Conservation (phyloP, 2,888 invertebrate species). For the Pseudeuparius sepicola region DNA sequence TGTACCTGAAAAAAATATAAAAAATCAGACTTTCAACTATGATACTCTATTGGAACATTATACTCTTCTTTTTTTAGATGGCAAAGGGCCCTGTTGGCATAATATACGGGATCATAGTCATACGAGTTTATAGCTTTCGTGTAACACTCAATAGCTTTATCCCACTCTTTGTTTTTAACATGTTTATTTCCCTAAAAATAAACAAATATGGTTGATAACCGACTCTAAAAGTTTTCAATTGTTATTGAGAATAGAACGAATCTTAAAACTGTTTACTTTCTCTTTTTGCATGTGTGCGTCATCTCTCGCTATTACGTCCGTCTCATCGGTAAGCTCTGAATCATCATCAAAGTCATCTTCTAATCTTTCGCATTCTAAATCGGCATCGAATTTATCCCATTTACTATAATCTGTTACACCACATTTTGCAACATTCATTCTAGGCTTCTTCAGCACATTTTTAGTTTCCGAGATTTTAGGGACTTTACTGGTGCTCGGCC, state of each 20-base stretch:
- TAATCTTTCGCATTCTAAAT: constrained; percentile 54
- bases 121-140: constrained; percentile 77
- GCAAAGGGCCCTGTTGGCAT: constrained; percentile 82
- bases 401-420: constrained; percentile 50
- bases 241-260: no score
- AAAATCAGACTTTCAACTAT: constrained; percentile 2
- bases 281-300: constrained; percentile 62
- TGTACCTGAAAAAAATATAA: constrained; percentile 45
- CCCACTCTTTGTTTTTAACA: constrained; percentile 71
- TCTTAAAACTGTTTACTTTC: constrained; percentile 40
- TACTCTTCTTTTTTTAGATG: constrained; percentile 72
- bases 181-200: constrained; percentile 64
- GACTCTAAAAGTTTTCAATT: no score
- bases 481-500: constrained; percentile 10
- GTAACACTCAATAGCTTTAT: constrained; percentile 79
- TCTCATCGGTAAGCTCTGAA: constrained; percentile 42
- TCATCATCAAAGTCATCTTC: constrained; percentile 46
- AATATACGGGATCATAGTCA: constrained; percentile 68
- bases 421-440: constrained; percentile 17
- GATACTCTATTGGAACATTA: no score
- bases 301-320: constrained; percentile 46
- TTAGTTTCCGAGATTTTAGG: constrained; percentile 14
- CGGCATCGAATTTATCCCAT: constrained; percentile 74
- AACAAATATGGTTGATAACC: not conserved
- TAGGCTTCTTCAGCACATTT: constrained; percentile 15